phyloP scores from a whole-genome alignment of 2,113 vertebrate genomes.

The Apteryx mantelli region DNA sequence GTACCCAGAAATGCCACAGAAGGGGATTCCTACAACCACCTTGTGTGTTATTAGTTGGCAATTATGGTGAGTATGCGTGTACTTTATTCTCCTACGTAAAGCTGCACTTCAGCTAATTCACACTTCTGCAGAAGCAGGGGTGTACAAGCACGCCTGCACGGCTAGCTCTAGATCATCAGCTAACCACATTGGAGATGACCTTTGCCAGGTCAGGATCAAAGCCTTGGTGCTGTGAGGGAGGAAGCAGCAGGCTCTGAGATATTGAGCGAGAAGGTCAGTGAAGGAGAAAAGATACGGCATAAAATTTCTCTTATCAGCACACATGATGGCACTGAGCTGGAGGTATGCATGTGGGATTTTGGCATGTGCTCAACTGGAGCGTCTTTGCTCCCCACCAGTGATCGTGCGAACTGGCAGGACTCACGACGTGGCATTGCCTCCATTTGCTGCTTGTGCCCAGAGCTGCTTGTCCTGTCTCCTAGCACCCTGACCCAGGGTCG shows the following conservation, averaged over 20 bases:
- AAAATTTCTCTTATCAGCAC: not conserved
- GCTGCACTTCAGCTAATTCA: not conserved
- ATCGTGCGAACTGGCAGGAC: fast-evolving
- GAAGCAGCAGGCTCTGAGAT: not conserved
- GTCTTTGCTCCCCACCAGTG: fast-evolving
- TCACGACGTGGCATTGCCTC: fast-evolving
- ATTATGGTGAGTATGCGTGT: fast-evolving
- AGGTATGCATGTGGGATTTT: fast-evolving
- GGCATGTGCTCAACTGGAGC: not conserved
- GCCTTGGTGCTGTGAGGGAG: fast-evolving
- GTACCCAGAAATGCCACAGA: not conserved
- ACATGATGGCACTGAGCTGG: fast-evolving
- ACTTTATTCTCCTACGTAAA: not conserved
- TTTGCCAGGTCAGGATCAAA: not conserved
- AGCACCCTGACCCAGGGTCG: not conserved
- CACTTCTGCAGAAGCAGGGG: not conserved
- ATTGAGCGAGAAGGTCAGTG: not conserved
- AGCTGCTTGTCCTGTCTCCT: not conserved
- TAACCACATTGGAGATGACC: fast-evolving
- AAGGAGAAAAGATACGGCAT: not conserved
- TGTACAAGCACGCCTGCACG: not conserved
- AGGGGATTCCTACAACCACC: not conserved
- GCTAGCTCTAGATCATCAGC: not conserved
- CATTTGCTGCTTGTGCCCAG: fast-evolving
- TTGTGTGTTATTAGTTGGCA: not conserved